Evolutionary conservation across 1,140 invertebrate genomes (phyloP).

Genomic region (Tenebrio molitor): DNA sequence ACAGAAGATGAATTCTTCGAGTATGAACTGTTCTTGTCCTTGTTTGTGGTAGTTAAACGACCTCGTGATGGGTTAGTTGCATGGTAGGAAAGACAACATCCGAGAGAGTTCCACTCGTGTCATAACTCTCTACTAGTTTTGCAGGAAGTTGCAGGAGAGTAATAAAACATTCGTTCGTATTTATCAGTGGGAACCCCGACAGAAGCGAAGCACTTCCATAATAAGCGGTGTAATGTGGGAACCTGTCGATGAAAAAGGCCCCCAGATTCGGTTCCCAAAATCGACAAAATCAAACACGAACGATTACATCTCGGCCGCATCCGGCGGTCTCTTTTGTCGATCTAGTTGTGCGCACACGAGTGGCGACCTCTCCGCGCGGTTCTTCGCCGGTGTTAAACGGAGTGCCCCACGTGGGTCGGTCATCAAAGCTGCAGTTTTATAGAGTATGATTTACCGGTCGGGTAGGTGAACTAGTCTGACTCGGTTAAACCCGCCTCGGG

Average conservation of each 20-base stretch:
- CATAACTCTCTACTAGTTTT: constrained; percentile 31
- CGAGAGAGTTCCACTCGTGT: constrained; percentile 19
- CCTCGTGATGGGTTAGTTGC: constrained; percentile 32
- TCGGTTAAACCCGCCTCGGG: constrained; percentile 44
- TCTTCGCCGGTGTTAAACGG: constrained; percentile 17
- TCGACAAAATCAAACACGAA: not conserved
- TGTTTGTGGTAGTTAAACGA: constrained; percentile 17
- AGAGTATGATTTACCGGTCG: constrained; percentile 55
- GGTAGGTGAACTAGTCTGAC: constrained; percentile 49
- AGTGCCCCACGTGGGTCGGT: constrained; percentile 50
- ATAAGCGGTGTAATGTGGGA: too few species aligned
- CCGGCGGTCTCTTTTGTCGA: constrained; percentile 1
- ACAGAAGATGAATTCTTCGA: constrained; percentile 1
- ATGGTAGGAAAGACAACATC: constrained; percentile 29
- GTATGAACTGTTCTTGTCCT: constrained; percentile 21
- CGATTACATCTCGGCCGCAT: not conserved
- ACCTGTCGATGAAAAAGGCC: too few species aligned
- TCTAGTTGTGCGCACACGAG: constrained; percentile 23
- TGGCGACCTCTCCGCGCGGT: constrained; percentile 22
- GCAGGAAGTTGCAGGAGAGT: constrained; percentile 31
- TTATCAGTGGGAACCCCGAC: too few species aligned
- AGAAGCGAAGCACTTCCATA: too few species aligned
- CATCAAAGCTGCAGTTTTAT: constrained; percentile 55
- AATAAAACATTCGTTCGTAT: constrained; percentile 26
- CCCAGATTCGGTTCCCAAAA: too few species aligned